Evolutionary conservation across 2,113 vertebrate genomes (phyloP).

Genomic region (Connochaetes taurinus): DNA sequence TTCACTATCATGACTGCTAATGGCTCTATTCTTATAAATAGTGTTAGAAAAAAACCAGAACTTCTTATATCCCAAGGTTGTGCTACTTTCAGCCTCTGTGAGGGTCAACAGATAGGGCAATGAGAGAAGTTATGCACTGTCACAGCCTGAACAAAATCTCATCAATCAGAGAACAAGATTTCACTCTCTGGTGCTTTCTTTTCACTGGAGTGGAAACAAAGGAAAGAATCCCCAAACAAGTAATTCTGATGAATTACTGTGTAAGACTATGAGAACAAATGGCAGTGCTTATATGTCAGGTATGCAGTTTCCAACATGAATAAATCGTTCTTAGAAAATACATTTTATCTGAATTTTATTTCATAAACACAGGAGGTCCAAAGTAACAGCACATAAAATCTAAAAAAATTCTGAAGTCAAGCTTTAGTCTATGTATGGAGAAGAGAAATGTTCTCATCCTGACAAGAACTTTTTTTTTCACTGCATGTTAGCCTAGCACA

Average conservation of each 20-base stretch:
- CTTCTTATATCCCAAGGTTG: slow-evolving; percentile 21
- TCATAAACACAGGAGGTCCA: slow-evolving; percentile 1
- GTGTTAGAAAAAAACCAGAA: neutral
- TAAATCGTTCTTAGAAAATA: slow-evolving; percentile 46
- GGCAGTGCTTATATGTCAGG: slow-evolving; percentile 21
- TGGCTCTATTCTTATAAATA: slow-evolving; percentile 5
- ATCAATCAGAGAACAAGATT: slow-evolving; percentile 65
- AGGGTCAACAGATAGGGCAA: slow-evolving; percentile 51
- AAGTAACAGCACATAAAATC: slow-evolving; percentile 31
- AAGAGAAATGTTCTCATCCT: neutral
- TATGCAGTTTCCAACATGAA: slow-evolving; percentile 55
- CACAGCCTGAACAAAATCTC: slow-evolving; percentile 53
- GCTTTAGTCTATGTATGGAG: neutral
- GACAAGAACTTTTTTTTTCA: neutral
- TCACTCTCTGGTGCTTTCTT: slow-evolving; percentile 55
- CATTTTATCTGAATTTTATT: slow-evolving; percentile 57
- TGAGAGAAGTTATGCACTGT: slow-evolving; percentile 49
- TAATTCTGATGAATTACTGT: slow-evolving; percentile 52
- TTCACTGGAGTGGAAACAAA: slow-evolving; percentile 56
- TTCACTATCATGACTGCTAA: neutral
- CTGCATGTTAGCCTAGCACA: neutral
- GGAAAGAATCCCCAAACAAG: slow-evolving; percentile 44
- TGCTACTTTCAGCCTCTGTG: slow-evolving; percentile 30
- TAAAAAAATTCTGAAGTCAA: neutral
- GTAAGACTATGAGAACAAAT: slow-evolving; percentile 32